Evolutionary conservation across 2,797 vertebrate genomes (phyloP), one percentile per base, ranked within the genome.

Genomic region (Kryptopterus vitreolus): DNA sequence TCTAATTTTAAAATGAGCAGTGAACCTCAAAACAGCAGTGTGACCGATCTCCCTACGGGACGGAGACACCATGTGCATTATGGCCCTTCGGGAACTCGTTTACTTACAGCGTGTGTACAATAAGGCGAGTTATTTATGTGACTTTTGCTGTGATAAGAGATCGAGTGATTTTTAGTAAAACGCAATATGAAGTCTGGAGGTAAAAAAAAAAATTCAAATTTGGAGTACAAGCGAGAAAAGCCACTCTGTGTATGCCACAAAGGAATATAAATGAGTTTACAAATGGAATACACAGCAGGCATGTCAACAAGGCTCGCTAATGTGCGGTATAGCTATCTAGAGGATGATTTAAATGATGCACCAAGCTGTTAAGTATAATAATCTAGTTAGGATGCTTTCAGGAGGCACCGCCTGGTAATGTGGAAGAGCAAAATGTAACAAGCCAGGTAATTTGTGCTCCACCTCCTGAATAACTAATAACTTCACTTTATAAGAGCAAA

Each of bases 1-100:
- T 72, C 78, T 72, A 20, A 53, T 90, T 88, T 89, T 77, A 85
- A 65, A 90, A 87, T 76, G 72, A 84, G 87, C 82, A 78, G 76
- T 78, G 84, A 87, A 86, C 89, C 89, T 89, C 88, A 85, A 85
- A 83, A 78, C 81, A 81, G 83, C 69, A 15, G 22, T 79, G 55
- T 77, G 85, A 87, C 85, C 82, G 85, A 86, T 83, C 80, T 82
- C 70, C 74, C 33, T 81, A 75, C 18, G 82, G 87, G 57, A 84
- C 77, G 82, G 57, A 78, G 85, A 86, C 83, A 63, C 80, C 38
- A 78, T 77, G 83, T 75, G 70, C 68, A 61, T 48, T 76, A 57
- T 38, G 13, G 31, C 70, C 78, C 52, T 58, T n/a, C 69, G 26
- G 48, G 52, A 79, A 73, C 68, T 77, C 53, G 55, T 78, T 78